Conservation (phyloP, 2,888 invertebrate genomes). For the Meteorus cinctellus region DNA sequence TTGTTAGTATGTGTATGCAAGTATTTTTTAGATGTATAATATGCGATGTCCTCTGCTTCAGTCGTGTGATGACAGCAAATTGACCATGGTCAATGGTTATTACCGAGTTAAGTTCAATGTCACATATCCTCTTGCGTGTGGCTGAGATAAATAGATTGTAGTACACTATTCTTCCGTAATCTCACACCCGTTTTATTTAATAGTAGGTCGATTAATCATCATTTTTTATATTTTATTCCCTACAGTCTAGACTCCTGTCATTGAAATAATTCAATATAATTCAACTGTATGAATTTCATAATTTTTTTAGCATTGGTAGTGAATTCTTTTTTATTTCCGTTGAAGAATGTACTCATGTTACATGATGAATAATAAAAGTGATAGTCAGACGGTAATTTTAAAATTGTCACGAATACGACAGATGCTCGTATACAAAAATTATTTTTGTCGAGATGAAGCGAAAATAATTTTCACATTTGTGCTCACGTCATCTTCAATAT, state of each 20-base stretch:
- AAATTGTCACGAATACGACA: conserved; percentile 2
- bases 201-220: conserved; percentile 67
- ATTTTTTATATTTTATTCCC: conserved; percentile 36
- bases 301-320: neutral
- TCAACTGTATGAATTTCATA: neutral
- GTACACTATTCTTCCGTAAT: conserved; percentile 11
- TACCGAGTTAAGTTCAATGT: conserved; percentile 71
- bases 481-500: neutral
- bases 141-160: conserved; percentile 43
- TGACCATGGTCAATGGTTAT: conserved; percentile 58
- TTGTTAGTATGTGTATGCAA: too few species aligned
- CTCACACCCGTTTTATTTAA: conserved; percentile 32
- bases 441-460: conserved; percentile 19
- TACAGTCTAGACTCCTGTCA: conserved; percentile 9
- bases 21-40: neutral
- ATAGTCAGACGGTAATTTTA: conserved; percentile 8
- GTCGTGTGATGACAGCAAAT: conserved; percentile 40
- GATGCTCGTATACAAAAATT: conserved; percentile 4
- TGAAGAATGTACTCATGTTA: neutral
- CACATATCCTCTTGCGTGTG: conserved; percentile 58
- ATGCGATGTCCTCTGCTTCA: neutral
- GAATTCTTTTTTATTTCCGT: neutral
- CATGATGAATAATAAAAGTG: neutral
- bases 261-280: conserved; percentile 3
- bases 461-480: conserved; percentile 1